Percentiles rank a stretch among this genome's conserved stretches.
These are phyloP conservation scores for Atta cephalotes DNA, from an alignment of 1,140 invertebrate species.

Conservation along the genomic window DNA sequence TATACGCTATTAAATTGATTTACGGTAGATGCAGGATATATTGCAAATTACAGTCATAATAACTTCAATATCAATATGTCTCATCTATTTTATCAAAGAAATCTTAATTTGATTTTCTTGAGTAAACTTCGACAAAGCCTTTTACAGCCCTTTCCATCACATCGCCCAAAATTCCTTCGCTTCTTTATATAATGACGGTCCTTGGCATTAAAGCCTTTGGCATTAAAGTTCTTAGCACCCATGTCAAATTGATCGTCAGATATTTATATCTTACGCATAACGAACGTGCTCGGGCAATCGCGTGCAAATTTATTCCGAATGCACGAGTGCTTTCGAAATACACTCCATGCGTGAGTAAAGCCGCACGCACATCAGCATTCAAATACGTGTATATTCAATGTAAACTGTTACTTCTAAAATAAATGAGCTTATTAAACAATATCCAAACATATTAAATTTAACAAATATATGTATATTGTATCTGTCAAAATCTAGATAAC, in stretches of 20 bases:
- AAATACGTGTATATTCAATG: background rate
- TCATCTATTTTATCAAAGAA: background rate
- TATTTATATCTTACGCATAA: constrained; percentile 19
- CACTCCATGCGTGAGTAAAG: background rate
- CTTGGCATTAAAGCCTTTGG: background rate
- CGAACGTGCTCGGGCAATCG: constrained; percentile 51
- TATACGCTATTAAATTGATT: background rate
- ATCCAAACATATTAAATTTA: constrained; percentile 12
- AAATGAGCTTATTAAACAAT: constrained; percentile 15
- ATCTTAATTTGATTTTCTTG: background rate
- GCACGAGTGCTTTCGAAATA: constrained; percentile 30
- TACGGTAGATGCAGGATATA: background rate
- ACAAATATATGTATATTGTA: background rate
- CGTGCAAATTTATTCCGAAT: constrained; percentile 78
- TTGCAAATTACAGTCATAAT: background rate
- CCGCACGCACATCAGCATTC: constrained; percentile 15
- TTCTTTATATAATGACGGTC: background rate
- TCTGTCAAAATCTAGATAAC: background rate
- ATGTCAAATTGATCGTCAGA: constrained; percentile 29
- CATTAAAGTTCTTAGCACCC: background rate
- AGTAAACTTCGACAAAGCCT: background rate
- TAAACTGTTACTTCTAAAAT: background rate
- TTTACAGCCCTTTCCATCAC: background rate
- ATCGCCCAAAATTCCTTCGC: constrained; percentile 9
- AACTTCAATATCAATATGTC: background rate